Evolutionary conservation across 2,888 invertebrate genomes (phyloP).

Genomic region (Drosophila mercatorum): DNA sequence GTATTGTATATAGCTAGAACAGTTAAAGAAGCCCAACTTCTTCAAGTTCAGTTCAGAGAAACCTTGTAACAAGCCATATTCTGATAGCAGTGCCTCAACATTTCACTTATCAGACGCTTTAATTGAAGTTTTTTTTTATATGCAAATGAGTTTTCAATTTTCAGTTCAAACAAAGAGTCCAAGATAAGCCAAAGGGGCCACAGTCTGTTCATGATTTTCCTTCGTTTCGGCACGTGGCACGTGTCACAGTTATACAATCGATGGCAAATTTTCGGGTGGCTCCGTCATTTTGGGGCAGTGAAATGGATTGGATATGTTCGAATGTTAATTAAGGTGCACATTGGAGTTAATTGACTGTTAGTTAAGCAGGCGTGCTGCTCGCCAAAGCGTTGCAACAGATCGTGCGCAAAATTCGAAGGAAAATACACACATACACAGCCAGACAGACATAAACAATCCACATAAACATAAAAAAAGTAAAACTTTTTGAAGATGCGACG

Average conservation of each 20-base stretch:
- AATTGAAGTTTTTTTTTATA: slow-evolving; percentile 31
- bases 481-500: slow-evolving; percentile 63
- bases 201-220: neutral
- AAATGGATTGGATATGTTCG: slow-evolving; percentile 53
- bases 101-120: slow-evolving; percentile 24
- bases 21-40: neutral
- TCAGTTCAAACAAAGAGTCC: slow-evolving; percentile 31
- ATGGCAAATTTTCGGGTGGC: neutral
- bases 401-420: slow-evolving; percentile 77
- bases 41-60: neutral
- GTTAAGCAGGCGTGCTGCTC: slow-evolving; percentile 66
- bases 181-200: slow-evolving; percentile 19
- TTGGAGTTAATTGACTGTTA: slow-evolving; percentile 64
- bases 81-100: slow-evolving; percentile 16
- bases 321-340: slow-evolving; percentile 45
- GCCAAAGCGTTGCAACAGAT: slow-evolving; percentile 78
- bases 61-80: slow-evolving; percentile 6
- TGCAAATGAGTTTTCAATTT: slow-evolving; percentile 37
- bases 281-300: slow-evolving; percentile 33
- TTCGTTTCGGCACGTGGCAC: slow-evolving; percentile 11
- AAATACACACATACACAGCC: slow-evolving; percentile 31
- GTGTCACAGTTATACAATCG: slow-evolving; percentile 46
- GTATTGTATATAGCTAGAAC: neutral
- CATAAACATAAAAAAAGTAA: slow-evolving; percentile 75
- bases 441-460: slow-evolving; percentile 39